A percentile compares a stretch with the other conserved stretches of the same genome.
phyloP scores from a whole-genome alignment of 2,797 vertebrate genomes.

The Leontopithecus rosalia region DNA sequence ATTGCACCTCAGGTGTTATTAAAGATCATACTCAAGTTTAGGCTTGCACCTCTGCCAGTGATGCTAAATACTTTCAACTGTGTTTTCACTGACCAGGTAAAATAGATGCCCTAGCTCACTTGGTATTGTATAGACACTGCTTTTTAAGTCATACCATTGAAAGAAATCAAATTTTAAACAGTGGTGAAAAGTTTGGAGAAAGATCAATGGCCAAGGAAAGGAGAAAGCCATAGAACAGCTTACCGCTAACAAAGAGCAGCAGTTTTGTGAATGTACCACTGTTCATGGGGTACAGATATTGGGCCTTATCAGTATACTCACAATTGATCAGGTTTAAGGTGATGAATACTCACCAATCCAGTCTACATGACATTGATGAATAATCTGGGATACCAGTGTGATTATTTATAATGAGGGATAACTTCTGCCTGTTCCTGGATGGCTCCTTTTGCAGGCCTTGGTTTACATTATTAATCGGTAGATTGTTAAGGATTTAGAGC shows the following conservation, averaged over 20 bases:
- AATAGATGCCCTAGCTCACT: not conserved
- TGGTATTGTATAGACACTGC: not conserved
- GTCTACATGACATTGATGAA: not conserved
- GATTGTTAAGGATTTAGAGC: not conserved
- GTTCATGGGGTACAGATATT: not conserved
- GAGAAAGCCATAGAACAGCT: not conserved
- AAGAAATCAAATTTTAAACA: slow-evolving; percentile 3
- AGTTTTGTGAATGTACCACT: not conserved
- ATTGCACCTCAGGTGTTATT: not conserved
- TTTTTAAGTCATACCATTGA: not conserved
- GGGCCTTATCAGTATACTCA: not conserved
- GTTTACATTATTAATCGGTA: not conserved
- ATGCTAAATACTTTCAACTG: not conserved
- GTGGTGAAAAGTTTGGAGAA: not conserved
- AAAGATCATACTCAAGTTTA: not conserved
- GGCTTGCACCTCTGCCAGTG: not conserved
- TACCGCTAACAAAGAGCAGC: not conserved
- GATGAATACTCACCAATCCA: not conserved
- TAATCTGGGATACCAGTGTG: not conserved
- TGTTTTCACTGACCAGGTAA: not conserved
- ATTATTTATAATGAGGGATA: not conserved
- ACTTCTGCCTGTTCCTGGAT: not conserved
- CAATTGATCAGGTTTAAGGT: slow-evolving; percentile 25
- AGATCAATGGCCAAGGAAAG: not conserved
- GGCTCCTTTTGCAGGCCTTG: not conserved